Conservation (phyloP, 2,797 vertebrate species). For the Urosaurus nigricauda region DNA sequence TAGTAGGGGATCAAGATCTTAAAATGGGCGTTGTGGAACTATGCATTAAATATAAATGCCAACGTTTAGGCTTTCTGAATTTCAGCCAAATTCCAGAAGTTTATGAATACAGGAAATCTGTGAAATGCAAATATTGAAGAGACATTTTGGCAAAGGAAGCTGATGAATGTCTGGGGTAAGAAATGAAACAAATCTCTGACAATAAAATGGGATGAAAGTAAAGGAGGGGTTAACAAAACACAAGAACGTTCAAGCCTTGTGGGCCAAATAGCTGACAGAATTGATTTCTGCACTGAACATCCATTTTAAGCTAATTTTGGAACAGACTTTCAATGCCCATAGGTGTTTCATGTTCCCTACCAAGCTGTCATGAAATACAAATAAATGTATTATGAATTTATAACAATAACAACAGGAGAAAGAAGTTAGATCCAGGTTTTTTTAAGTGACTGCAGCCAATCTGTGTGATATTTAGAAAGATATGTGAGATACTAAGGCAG, state of each 20-base stretch:
- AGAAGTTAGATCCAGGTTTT: background rate
- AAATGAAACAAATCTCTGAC: background rate
- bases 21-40: background rate
- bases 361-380: background rate
- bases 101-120: slow-evolving; percentile 2
- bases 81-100: background rate
- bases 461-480: background rate
- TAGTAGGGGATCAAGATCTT: background rate
- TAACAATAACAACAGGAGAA: background rate
- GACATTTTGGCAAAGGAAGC: background rate
- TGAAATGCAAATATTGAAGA: background rate
- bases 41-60: background rate
- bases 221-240: background rate
- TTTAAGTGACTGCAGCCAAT: background rate
- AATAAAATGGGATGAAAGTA: slow-evolving; percentile 9
- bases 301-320: background rate
- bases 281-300: background rate
- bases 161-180: background rate
- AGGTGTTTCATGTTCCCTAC: slow-evolving; percentile 8
- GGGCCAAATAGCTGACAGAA: background rate
- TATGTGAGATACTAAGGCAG: background rate
- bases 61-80: background rate
- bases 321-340: slow-evolving; percentile 4
- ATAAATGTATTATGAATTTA: slow-evolving; percentile 23
- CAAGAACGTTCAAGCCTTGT: background rate